Evolutionary conservation across 1,140 invertebrate genomes (phyloP).

Genomic region (Pseudomyrmex gracilis): DNA sequence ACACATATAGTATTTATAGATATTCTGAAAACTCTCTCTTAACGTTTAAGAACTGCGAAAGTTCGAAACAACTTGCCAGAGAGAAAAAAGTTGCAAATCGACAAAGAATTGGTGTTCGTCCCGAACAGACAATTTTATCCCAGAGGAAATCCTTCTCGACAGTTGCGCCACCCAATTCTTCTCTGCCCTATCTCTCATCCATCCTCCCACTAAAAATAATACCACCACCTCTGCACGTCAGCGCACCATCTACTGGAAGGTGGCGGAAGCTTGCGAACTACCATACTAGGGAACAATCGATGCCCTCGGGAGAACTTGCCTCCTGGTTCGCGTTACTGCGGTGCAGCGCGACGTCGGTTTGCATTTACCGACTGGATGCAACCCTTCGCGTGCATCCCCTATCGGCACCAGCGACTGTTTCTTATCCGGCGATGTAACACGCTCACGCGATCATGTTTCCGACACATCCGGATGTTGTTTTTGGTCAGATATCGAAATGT

Average conservation of each 20-base stretch:
- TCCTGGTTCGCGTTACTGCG: slow-evolving; percentile 33
- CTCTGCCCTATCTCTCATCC: no score
- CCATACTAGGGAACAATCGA: slow-evolving; percentile 61
- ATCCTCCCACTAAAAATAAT: slow-evolving; percentile 15
- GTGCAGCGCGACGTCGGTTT: slow-evolving; percentile 26
- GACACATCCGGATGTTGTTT: neutral
- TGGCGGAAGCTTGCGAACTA: slow-evolving; percentile 56
- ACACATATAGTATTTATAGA: neutral
- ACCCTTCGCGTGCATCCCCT: slow-evolving; percentile 1
- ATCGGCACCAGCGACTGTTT: slow-evolving; percentile 29
- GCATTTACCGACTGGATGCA: slow-evolving; percentile 66
- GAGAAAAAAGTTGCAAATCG: slow-evolving; percentile 10
- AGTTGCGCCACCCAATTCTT: slow-evolving; percentile 30
- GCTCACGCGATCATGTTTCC: slow-evolving; percentile 31
- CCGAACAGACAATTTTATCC: slow-evolving; percentile 8
- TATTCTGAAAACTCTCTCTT: neutral
- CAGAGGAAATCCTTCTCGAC: neutral
- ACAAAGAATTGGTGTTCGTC: slow-evolving; percentile 2
- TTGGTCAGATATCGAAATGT: neutral
- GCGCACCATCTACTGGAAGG: slow-evolving; percentile 65
- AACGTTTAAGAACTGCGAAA: neutral
- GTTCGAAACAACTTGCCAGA: neutral
- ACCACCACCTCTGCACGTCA: slow-evolving; percentile 51
- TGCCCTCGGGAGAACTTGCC: slow-evolving; percentile 58
- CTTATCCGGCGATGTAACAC: slow-evolving; percentile 5